A percentile compares a stretch with the other conserved stretches of the same genome.
Conservation (phyloP, 2,113 vertebrate genomes). For the Oxyura jamaicensis region DNA sequence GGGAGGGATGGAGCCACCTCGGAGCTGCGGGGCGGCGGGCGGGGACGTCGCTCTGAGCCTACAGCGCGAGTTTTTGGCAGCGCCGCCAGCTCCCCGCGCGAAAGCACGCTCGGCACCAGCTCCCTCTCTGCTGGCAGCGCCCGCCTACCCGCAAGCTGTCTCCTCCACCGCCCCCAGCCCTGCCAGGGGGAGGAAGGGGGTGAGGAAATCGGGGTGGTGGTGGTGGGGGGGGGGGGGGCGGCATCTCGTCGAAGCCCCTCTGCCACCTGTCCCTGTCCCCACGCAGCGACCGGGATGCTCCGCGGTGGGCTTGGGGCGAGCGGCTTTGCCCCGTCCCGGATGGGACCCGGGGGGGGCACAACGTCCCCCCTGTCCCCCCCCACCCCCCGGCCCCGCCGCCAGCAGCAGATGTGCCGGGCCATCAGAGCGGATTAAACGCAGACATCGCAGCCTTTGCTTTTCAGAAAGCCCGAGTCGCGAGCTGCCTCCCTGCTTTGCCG, state of each 20-base stretch:
- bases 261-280: neutral
- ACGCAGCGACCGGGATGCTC: fast-evolving
- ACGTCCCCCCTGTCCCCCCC: neutral
- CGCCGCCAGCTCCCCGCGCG: neutral
- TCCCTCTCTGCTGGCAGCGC: slow-evolving; percentile 12
- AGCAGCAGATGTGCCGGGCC: neutral
- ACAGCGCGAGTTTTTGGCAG: neutral
- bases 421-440: neutral
- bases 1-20: neutral
- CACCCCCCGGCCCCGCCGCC: fast-evolving
- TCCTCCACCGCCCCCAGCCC: neutral
- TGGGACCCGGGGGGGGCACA: neutral
- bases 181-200: neutral
- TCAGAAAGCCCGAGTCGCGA: neutral
- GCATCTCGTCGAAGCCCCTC: neutral
- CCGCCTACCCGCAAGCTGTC: slow-evolving; percentile 22
- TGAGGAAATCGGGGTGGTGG: too few relatives aligned
- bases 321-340: fast-evolving
- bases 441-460: neutral
- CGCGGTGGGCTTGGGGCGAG: neutral
- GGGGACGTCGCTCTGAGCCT: neutral
- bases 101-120: neutral
- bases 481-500: neutral
- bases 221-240: too few relatives aligned
- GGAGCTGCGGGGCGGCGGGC: too few relatives aligned